These are phyloP conservation scores for Oxyruncus cristatus DNA, from an alignment of 2,113 vertebrate genomes.

Conservation along the genomic window DNA sequence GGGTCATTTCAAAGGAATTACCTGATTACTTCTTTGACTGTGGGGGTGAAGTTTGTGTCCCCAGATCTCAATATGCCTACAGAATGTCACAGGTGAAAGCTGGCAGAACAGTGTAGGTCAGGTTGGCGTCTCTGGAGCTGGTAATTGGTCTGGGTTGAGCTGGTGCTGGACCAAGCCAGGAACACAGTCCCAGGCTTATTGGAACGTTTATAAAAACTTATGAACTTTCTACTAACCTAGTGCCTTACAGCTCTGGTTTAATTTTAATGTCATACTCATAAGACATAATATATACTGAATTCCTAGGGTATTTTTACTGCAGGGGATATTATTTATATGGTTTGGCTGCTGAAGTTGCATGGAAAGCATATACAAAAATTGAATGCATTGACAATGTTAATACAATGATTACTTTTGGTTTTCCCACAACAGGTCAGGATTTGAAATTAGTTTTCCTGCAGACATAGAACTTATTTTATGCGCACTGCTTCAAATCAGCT, in stretches of 20 bases:
- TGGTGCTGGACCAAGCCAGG: background rate
- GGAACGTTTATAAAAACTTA: background rate
- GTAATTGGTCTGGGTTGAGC: background rate
- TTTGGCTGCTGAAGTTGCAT: background rate
- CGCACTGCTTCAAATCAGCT: background rate
- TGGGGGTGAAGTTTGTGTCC: background rate
- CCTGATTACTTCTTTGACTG: background rate
- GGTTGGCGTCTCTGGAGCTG: background rate
- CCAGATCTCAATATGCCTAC: background rate
- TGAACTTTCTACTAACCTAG: background rate
- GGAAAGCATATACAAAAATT: background rate
- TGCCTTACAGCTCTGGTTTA: background rate
- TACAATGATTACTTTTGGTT: background rate
- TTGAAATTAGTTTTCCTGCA: background rate
- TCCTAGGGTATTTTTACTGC: background rate
- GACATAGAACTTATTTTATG: background rate
- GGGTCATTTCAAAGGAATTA: background rate
- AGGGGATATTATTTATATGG: background rate
- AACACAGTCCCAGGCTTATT: background rate
- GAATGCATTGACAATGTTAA: background rate
- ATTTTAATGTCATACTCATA: background rate
- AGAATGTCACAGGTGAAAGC: background rate
- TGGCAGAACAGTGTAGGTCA: background rate
- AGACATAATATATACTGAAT: background rate
- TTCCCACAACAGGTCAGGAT: background rate